A percentile compares a stretch with the other conserved stretches of the same genome.
Conservation (phyloP, 2,888 invertebrate species). For the Microplitis deprimator region DNA sequence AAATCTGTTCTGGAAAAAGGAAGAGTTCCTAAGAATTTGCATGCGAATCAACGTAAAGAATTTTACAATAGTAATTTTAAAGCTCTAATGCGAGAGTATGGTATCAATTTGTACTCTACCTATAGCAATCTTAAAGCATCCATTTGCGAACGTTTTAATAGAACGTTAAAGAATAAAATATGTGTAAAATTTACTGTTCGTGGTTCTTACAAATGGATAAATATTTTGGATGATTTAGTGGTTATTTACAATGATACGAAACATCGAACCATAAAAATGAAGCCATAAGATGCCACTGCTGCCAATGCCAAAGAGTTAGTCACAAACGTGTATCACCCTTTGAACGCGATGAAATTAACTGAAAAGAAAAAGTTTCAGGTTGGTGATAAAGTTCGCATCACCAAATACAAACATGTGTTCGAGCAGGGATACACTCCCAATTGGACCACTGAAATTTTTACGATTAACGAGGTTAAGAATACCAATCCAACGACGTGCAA, state of each 20-base stretch:
- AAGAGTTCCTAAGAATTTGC: conserved; percentile 47
- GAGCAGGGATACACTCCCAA: conserved; percentile 49
- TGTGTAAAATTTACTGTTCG: background rate
- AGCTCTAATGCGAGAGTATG: conserved; percentile 36
- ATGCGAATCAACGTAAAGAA: conserved; percentile 51
- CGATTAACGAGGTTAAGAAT: conserved; percentile 54
- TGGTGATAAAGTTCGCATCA: background rate
- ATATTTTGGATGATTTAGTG: background rate
- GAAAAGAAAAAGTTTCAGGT: background rate
- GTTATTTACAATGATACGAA: background rate
- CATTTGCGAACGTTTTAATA: background rate
- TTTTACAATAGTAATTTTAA: conserved; percentile 51
- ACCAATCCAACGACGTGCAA: conserved; percentile 49
- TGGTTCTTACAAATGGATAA: background rate
- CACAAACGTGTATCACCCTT: background rate
- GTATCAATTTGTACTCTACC: conserved; percentile 48
- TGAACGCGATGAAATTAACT: background rate
- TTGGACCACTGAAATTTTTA: conserved; percentile 62
- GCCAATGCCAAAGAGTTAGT: background rate
- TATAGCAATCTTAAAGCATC: conserved; percentile 54
- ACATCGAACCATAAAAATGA: background rate
- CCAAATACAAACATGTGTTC: conserved; percentile 31
- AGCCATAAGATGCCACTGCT: background rate
- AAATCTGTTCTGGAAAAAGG: conserved; percentile 29
- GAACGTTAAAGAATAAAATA: background rate